Evolutionary conservation across 2,113 vertebrate genomes (phyloP).

Genomic region (Sylvia atricapilla): DNA sequence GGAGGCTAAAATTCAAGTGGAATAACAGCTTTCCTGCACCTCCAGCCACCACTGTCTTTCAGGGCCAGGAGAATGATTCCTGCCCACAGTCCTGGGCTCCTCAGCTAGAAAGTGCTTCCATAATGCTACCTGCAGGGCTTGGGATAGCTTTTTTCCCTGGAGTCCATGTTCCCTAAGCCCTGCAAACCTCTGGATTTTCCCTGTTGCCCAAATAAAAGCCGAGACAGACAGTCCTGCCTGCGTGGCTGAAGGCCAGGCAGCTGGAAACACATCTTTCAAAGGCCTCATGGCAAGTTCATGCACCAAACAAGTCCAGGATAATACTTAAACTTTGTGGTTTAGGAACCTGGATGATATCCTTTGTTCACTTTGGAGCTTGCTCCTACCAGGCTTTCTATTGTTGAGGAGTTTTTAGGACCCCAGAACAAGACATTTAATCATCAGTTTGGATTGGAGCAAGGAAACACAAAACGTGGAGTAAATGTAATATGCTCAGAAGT

Average conservation of each 20-base stretch:
- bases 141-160: neutral
- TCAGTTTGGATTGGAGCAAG: neutral
- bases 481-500: accelerated
- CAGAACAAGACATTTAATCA: neutral
- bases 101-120: neutral
- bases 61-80: neutral
- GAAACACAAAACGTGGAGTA: neutral
- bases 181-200: neutral
- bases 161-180: neutral
- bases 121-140: neutral
- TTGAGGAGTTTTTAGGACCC: neutral
- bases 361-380: neutral
- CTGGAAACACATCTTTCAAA: neutral
- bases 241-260: neutral
- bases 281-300: neutral
- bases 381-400: neutral
- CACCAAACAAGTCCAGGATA: neutral
- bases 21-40: neutral
- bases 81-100: neutral
- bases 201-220: neutral
- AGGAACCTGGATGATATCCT: neutral
- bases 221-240: neutral
- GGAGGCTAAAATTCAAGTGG: slow-evolving; percentile 39
- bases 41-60: neutral
- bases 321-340: neutral